These are phyloP conservation scores for Deladenus siricidicola DNA, from an alignment of 2,888 invertebrate species.

Conservation along the genomic window DNA sequence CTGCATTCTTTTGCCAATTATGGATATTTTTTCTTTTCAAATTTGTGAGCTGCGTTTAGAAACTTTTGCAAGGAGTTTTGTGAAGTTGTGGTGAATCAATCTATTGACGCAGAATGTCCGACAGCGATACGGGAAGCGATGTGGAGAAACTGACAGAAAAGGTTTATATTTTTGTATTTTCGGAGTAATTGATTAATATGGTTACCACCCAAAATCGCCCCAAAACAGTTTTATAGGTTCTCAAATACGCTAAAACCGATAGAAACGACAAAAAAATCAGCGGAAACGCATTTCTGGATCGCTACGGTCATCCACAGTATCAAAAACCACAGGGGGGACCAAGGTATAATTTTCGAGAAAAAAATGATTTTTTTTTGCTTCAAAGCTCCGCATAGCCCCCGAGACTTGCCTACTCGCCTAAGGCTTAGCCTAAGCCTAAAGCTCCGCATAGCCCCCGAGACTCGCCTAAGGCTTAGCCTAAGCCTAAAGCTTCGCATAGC, in stretches of 20 bases:
- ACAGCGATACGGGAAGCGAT: conserved; percentile 12
- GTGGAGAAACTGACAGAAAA: conserved; percentile 8
- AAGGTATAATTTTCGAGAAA: too few relatives aligned
- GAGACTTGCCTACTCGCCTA: too few relatives aligned
- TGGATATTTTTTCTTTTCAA: not conserved
- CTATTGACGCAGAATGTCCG: conserved; percentile 1
- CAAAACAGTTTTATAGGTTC: not conserved
- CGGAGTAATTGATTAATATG: too few relatives aligned
- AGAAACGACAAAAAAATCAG: conserved; percentile 50
- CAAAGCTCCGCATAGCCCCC: too few relatives aligned
- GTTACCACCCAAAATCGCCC: too few relatives aligned
- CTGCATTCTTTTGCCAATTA: not conserved
- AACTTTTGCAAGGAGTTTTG: not conserved
- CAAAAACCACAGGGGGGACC: too few relatives aligned
- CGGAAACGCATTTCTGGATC: too few relatives aligned
- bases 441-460: too few relatives aligned
- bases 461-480: conserved; percentile 34
- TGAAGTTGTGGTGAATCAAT: too few relatives aligned
- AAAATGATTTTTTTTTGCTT: too few relatives aligned
- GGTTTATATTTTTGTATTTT: conserved; percentile 10
- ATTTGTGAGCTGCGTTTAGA: not conserved
- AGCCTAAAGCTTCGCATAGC: conserved; percentile 2
- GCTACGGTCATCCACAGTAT: too few relatives aligned
- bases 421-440: too few relatives aligned
- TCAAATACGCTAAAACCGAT: conserved; percentile 26